Base-by-base conservation (phyloP, 2,888 invertebrate species). In the Lapara coniferarum region DNA sequence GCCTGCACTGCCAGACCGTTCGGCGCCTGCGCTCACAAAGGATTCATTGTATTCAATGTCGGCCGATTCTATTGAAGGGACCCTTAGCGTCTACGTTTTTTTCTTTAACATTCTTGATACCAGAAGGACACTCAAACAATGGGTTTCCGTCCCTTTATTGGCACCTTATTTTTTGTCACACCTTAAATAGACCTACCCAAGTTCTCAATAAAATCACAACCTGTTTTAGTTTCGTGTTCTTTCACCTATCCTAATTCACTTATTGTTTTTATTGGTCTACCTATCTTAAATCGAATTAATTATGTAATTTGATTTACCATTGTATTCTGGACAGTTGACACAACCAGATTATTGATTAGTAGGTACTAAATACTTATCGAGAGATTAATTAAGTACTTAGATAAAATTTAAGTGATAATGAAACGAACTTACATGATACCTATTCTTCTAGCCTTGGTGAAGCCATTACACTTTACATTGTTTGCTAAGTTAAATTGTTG, bases 111-210 rank as follows among this genome's bases (percentile, higher is more conserved):
- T 92, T 92, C 93, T 89, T 89, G 88, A 90, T 91, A 85, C 85
- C 86, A 90, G 90, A 91, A 91, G 89, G 92, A 90, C 89, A 89
- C 81, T 84, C 91, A 87, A 89, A 93, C 92, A 93, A 93, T 91
- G 89, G 90, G 89, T 92, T 93, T 93, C 93, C 93, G 93, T 92
- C 92, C 93, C 86, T 93, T 92, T 92, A 93, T 93, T 93, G 92
- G 93, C 93, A 93, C 93, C 93, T 91, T 85, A 89, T 91, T 93
- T 93, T 93, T 93, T 92, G 91, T 90, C 74, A 78, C 80, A 81
- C 83, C 84, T 85, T 88, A 83, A 90, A 91, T 86, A 89, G 90
- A 88, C 87, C 87, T 85, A 88, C 88, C 88, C 87, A 86, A 86
- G 85, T 83, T 87, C 80, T 85, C 83, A 87, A 90, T 85, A 86